Conservation (phyloP, 2,797 vertebrate species). For the Galaxias olidus region DNA sequence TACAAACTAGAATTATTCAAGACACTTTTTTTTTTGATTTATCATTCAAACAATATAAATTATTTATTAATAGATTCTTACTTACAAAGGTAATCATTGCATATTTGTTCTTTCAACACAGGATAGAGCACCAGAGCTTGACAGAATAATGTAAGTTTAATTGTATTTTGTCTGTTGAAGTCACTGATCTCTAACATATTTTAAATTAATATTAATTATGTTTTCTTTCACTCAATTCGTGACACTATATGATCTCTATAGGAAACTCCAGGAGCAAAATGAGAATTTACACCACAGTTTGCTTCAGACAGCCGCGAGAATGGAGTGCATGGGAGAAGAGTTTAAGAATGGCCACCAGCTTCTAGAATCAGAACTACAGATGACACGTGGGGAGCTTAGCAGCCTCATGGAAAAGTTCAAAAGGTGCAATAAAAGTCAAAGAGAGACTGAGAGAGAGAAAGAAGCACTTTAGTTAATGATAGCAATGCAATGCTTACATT, state of each 20-base stretch:
- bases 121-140: conserved; percentile 62
- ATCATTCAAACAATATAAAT: conserved; percentile 2
- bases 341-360: conserved; percentile 72
- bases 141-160: conserved; percentile 70
- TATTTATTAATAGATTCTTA: conserved; percentile 12
- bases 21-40: conserved; percentile 4
- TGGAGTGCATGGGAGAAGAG: conserved; percentile 77
- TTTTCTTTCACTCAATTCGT: too few species aligned
- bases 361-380: conserved; percentile 74
- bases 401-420: conserved; percentile 72
- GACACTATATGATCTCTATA: conserved; percentile 23
- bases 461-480: too few species aligned
- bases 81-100: conserved; percentile 3
- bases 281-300: conserved; percentile 71
- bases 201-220: neutral
- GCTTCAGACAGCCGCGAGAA: conserved; percentile 67
- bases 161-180: neutral
- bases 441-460: too few species aligned
- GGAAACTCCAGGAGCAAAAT: conserved; percentile 71
- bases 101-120: conserved; percentile 42
- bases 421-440: conserved; percentile 52
- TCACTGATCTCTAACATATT: neutral
- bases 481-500: too few species aligned
- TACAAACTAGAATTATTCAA: conserved; percentile 13
- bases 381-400: conserved; percentile 67